Evolutionary conservation across 2,113 vertebrate genomes (phyloP).

Genomic region (Trematomus loennbergii): DNA sequence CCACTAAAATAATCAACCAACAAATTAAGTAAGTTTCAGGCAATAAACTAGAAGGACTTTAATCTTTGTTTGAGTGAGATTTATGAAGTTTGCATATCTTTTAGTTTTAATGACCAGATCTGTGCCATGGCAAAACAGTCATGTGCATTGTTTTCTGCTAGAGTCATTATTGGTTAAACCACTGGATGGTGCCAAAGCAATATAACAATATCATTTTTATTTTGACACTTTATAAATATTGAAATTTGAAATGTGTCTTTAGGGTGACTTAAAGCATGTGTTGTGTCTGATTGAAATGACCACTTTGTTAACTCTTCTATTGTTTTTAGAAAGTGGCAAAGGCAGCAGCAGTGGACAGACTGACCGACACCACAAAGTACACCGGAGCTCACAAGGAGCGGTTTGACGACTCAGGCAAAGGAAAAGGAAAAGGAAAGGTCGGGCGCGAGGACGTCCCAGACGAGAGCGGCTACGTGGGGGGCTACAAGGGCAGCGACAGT

Average conservation of each 20-base stretch:
- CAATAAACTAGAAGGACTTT: not conserved
- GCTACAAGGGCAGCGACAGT: slow-evolving; percentile 89
- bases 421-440: slow-evolving; percentile 88
- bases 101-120: no score
- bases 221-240: no score
- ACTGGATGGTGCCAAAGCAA: not conserved
- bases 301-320: not conserved
- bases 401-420: slow-evolving; percentile 89
- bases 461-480: slow-evolving; percentile 85
- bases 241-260: no score
- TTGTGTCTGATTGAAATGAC: not conserved
- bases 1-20: not conserved
- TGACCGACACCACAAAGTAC: slow-evolving; percentile 89
- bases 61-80: not conserved
- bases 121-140: not conserved
- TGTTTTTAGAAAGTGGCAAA: slow-evolving; percentile 84
- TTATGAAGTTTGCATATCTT: not conserved
- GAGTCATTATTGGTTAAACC: not conserved
- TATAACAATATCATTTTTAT: no score
- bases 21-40: not conserved
- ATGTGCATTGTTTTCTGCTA: not conserved
- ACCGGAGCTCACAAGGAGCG: slow-evolving; percentile 90
- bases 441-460: slow-evolving; percentile 83
- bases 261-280: no score
- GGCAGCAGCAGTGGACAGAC: slow-evolving; percentile 84